Evolutionary conservation across 1,140 invertebrate genomes (phyloP), one percentile per base, ranked within the genome.

Genomic region (Calliopsis andreniformis): DNA sequence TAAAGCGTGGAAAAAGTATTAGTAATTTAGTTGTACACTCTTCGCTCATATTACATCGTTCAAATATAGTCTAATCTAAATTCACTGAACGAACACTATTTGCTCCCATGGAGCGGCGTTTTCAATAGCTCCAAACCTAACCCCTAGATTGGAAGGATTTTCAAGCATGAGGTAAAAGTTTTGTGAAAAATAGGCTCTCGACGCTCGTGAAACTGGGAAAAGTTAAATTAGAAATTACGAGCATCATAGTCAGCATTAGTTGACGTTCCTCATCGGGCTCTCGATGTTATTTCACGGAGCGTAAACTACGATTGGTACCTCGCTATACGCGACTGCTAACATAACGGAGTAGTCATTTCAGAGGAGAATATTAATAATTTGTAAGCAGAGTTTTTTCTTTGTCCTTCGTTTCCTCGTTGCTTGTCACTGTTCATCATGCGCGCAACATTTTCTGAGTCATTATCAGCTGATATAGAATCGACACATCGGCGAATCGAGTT

Each of bases 141-240:
- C 20, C 55, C 25, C 20, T 55, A 18, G 49, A 23, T 39, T 28
- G 43, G 20, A 30, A 75, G 49, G n/a, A n/a, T 32, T 28, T 83
- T 25, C 53, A 67, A 77, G 67, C 43, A 53, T 62, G 49, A 18
- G 32, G 47, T 62, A 58, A 83, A 70, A 79, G 42, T 83, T 75
- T 45, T 16, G 23, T 71, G 59, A 73, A 80, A 80, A 84, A 78
- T 80, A 68, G 32, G 18, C 20, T 35, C 32, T 47, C 43, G 30
- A 63, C 49, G 49, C 28, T 59, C 28, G 47, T 59, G 67, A 18
- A 7, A 12, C 43, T 43, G 32, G 10, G 53, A 28, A 55, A 55
- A 30, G 18, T 53, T 30, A 30, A 30, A 51, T 64, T 42, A 32
- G 49, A 72, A 72, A 12, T 64, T 63, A 64, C 35, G 18, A 30